Conservation (phyloP, 2,797 vertebrate species). For the Chelon auratus region DNA sequence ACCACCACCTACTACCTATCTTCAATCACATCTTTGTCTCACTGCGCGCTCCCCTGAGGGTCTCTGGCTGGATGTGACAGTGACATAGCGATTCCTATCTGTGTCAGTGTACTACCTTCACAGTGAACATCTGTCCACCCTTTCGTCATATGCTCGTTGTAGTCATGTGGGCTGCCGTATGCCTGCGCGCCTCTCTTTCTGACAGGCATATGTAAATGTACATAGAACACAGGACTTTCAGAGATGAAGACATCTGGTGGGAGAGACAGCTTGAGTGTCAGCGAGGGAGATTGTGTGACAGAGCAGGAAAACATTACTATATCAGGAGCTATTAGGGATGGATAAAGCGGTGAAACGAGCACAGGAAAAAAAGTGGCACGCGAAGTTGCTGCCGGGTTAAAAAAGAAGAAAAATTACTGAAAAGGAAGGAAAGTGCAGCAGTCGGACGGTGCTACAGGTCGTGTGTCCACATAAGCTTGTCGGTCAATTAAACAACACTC, state of each 20-base stretch:
- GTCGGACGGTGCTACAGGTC: too few relatives aligned
- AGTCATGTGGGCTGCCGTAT: slow-evolving; percentile 28
- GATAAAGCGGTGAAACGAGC: slow-evolving; percentile 6
- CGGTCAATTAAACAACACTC: not conserved
- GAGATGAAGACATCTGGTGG: slow-evolving; percentile 40
- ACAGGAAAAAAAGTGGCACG: not conserved
- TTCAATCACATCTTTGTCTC: slow-evolving; percentile 32
- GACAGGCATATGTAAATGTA: slow-evolving; percentile 48
- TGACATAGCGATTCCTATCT: slow-evolving; percentile 43
- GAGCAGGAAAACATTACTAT: not conserved
- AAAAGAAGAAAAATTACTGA: not conserved
- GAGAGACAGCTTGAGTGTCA: slow-evolving; percentile 18
- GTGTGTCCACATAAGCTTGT: not conserved
- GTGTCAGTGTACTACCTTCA: slow-evolving; percentile 14
- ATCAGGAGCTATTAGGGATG: not conserved
- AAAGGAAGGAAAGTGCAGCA: too few relatives aligned
- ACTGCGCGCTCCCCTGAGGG: slow-evolving; percentile 11
- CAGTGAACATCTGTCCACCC: slow-evolving; percentile 33
- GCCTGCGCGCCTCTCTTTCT: slow-evolving; percentile 15
- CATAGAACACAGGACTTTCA: slow-evolving; percentile 16
- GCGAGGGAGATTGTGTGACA: not conserved
- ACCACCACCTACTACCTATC: slow-evolving; percentile 11
- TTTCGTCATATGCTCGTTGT: slow-evolving; percentile 26
- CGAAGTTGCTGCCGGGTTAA: not conserved
- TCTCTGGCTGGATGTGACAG: slow-evolving; percentile 39